Base-by-base conservation (phyloP, 2,797 vertebrate genomes). In the Chaunax sp. region DNA sequence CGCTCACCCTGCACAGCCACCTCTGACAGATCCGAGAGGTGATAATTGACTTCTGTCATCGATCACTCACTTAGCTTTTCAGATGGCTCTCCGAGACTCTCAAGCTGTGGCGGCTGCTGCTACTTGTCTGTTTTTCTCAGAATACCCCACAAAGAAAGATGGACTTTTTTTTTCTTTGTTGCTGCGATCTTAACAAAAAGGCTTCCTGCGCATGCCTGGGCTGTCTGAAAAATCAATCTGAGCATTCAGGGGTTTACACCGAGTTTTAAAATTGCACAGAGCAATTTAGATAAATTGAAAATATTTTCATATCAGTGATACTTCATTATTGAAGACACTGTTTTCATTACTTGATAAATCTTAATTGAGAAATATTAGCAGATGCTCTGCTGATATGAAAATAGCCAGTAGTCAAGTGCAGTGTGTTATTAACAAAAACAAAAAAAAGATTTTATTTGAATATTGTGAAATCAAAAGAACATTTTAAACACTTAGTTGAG, bases 21-120 rank as follows among this genome's bases (percentile, higher is more conserved):
- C 78, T 73, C 80, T 77, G 80, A 86, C 87, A 86, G 81, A 85
- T 86, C 61, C 11, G 57, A 55, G 37, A 88, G 86, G 83, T 87
- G 90, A 91, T 91, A 92, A 92, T 90, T 89, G 89, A 92, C 84
- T 91, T 86, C 75, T 91, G 86, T 90, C 90, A 90, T 90, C 82
- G 82, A 90, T 92, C 85, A 78, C 84, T 88, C 83, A 81, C 78
- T 77, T 75, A 77, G 87, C 71, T 87, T 80, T 77, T 90, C 77
- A 80, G 75, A 90, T 66, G 74, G 71, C 79, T 83, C 75, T 77
- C 61, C 38, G 56, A 82, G 77, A 68, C 61, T 75, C 77, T 84
- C 57, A 25, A 77, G 75, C 80, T 64, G 77, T 13, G 58, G 50
- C 20, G 58, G 43, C 68, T 52, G 77, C 56, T 56, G 71, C 69